These are phyloP conservation scores for Sinocyclocheilus maitianheensis DNA, from an alignment of 2,113 vertebrate genomes.

Conservation along the genomic window DNA sequence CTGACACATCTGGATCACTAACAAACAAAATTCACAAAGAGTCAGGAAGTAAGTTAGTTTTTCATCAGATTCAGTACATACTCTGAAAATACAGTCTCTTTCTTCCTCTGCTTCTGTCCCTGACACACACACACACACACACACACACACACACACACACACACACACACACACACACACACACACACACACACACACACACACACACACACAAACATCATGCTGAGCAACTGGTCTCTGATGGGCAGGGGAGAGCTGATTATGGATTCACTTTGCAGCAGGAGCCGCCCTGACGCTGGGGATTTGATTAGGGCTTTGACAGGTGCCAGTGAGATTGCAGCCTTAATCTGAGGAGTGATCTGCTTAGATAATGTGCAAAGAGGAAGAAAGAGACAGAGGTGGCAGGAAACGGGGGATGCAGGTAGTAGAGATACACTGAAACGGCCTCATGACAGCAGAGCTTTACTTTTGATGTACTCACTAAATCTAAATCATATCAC, in stretches of 20 bases:
- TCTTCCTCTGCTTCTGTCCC: neutral
- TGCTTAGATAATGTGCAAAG: conserved; percentile 42
- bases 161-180: too few species aligned
- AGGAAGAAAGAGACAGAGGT: conserved; percentile 24
- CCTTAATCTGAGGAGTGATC: conserved; percentile 52
- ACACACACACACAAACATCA: neutral
- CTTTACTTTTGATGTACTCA: conserved; percentile 28
- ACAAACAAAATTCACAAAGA: neutral
- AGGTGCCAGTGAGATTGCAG: conserved; percentile 50
- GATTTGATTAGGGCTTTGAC: conserved; percentile 53
- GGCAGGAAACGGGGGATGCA: conserved; percentile 11
- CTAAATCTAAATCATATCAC: conserved; percentile 40
- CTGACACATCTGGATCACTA: neutral
- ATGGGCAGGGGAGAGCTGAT: conserved; percentile 52
- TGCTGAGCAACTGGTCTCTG: conserved; percentile 38
- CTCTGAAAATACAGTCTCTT: neutral
- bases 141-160: too few species aligned
- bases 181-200: neutral
- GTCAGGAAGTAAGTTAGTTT: neutral
- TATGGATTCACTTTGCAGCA: conserved; percentile 53
- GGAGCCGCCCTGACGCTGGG: conserved; percentile 41
- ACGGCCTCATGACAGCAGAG: conserved; percentile 22
- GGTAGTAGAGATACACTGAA: conserved; percentile 16
- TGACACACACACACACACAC: neutral
- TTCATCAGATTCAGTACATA: neutral